phyloP scores from a whole-genome alignment of 2,797 vertebrate species.

The Bradypus variegatus region DNA sequence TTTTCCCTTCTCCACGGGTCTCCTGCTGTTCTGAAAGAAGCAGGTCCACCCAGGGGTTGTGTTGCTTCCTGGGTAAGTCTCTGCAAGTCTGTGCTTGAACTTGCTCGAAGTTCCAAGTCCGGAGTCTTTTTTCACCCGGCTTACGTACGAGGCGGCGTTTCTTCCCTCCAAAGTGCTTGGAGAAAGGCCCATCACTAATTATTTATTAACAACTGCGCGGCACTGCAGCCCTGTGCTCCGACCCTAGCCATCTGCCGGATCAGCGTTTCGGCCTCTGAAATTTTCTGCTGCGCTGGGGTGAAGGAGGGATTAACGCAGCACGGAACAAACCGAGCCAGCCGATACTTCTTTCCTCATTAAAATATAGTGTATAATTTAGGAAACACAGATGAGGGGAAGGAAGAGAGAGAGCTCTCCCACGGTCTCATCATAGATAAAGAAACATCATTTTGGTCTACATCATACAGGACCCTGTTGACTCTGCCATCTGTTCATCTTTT shows the following conservation, averaged over 20 bases:
- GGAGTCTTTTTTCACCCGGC: not conserved
- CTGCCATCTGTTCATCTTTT: not conserved
- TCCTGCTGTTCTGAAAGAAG: not conserved
- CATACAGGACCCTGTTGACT: not conserved
- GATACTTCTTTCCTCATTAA: not conserved
- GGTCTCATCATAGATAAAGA: not conserved
- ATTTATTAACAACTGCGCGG: not conserved
- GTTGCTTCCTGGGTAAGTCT: not conserved
- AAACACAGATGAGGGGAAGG: not conserved
- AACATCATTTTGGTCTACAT: not conserved
- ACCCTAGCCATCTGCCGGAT: rapidly evolving
- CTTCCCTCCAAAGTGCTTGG: not conserved
- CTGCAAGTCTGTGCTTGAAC: not conserved
- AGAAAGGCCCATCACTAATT: not conserved
- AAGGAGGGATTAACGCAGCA: not conserved
- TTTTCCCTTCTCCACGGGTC: not conserved
- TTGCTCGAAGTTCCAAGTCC: not conserved
- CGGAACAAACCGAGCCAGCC: not conserved
- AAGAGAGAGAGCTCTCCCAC: not conserved
- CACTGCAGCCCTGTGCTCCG: not conserved
- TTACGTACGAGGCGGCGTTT: not conserved
- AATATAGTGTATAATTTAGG: not conserved
- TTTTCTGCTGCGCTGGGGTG: not conserved
- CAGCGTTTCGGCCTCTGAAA: not conserved
- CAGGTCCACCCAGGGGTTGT: rapidly evolving